A percentile compares a stretch with the other conserved stretches of the same genome.
phyloP scores from a whole-genome alignment of 2,113 vertebrate genomes.

The Smithornis capensis region DNA sequence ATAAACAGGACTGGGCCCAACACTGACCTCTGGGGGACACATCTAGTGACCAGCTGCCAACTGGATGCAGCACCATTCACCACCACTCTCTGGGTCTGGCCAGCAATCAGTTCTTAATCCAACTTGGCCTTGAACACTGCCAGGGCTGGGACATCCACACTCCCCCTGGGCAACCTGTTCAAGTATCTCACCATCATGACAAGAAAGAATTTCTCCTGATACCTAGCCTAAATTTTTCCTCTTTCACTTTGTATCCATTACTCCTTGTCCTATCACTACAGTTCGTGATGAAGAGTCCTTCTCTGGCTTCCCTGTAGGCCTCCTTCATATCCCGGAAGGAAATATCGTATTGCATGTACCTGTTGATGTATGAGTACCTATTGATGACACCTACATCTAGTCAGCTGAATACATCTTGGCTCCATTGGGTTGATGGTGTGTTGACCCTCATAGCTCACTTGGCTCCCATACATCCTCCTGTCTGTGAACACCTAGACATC shows the following conservation, averaged over 20 bases:
- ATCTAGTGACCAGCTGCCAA: no score
- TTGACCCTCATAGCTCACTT: neutral
- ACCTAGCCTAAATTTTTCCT: neutral
- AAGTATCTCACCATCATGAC: neutral
- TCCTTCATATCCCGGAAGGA: neutral
- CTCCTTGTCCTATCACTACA: neutral
- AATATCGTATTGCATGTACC: neutral
- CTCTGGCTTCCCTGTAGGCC: neutral
- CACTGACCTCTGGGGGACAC: no score
- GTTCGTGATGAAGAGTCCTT: neutral
- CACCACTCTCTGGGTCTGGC: no score
- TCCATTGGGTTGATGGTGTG: neutral
- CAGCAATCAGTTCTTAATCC: neutral
- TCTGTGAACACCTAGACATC: neutral
- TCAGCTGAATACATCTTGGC: neutral
- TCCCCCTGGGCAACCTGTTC: neutral
- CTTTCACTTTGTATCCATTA: neutral
- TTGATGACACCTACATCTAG: neutral
- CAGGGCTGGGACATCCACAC: neutral
- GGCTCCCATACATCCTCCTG: neutral
- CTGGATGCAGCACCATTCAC: no score
- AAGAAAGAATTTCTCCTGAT: neutral
- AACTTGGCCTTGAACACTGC: neutral
- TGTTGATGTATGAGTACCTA: neutral
- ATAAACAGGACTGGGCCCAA: no score